These are phyloP conservation scores for Busseola fusca DNA, from an alignment of 2,888 invertebrate genomes.

Conservation along the genomic window DNA sequence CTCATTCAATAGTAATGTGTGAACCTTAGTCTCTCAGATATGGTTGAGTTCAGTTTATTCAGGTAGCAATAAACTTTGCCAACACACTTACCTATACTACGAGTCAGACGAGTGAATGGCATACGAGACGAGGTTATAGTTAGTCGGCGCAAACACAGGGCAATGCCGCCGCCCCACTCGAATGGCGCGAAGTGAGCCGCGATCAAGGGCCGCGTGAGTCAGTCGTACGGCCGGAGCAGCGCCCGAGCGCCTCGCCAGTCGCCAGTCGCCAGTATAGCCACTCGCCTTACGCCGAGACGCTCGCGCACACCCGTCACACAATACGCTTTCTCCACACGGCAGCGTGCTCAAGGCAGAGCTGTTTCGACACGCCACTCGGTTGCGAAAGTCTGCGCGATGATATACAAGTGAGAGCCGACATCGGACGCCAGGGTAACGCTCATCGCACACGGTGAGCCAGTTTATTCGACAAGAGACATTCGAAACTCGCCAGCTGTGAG, in stretches of 20 bases:
- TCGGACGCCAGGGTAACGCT: slow-evolving; percentile 86
- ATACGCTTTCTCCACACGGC: slow-evolving; percentile 73
- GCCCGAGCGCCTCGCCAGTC: slow-evolving; percentile 57
- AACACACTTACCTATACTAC: slow-evolving; percentile 39
- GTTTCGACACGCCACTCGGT: slow-evolving; percentile 86
- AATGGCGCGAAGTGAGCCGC: slow-evolving; percentile 78
- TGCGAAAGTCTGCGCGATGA: slow-evolving; percentile 89
- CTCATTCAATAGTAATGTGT: slow-evolving; percentile 8
- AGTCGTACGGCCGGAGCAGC: slow-evolving; percentile 59
- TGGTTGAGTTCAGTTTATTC: slow-evolving; percentile 17
- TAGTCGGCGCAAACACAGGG: slow-evolving; percentile 49
- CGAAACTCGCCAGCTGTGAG: slow-evolving; percentile 83
- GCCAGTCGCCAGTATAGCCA: slow-evolving; percentile 14
- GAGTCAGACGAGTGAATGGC: slow-evolving; percentile 66
- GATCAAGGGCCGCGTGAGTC: slow-evolving; percentile 71
- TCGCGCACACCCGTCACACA: slow-evolving; percentile 57
- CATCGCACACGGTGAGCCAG: slow-evolving; percentile 87
- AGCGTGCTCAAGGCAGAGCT: slow-evolving; percentile 80
- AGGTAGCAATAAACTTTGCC: slow-evolving; percentile 26
- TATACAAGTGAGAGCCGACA: slow-evolving; percentile 88
- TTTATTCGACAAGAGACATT: slow-evolving; percentile 84
- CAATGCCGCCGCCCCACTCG: slow-evolving; percentile 60
- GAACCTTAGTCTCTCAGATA: slow-evolving; percentile 20
- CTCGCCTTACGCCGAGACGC: slow-evolving; percentile 57
- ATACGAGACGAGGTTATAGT: slow-evolving; percentile 64